Evolutionary conservation across 2,113 vertebrate species (phyloP).

Genomic region (Solea senegalensis): DNA sequence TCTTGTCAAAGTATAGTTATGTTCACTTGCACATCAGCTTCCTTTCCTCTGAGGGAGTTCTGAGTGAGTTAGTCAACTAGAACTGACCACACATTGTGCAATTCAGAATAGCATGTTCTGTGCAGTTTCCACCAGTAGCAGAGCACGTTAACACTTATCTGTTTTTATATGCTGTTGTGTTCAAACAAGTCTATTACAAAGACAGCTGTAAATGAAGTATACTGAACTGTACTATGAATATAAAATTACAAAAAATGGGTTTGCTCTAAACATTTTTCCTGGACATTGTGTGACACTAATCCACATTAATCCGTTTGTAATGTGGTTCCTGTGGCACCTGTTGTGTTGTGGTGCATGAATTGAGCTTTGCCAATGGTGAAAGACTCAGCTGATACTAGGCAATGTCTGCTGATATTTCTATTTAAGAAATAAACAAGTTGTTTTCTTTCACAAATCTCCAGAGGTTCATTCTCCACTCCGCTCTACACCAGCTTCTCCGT

Average conservation of each 20-base stretch:
- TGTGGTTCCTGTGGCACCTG: no score
- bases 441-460: slow-evolving; percentile 9
- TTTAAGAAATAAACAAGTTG: not conserved
- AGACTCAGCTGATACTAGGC: not conserved
- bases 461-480: not conserved
- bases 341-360: no score
- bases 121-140: slow-evolving; percentile 4
- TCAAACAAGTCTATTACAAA: not conserved
- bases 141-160: not conserved
- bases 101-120: slow-evolving; percentile 18
- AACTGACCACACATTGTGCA: slow-evolving; percentile 15
- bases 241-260: not conserved
- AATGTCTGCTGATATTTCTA: not conserved
- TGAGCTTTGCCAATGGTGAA: no score
- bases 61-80: slow-evolving; percentile 22
- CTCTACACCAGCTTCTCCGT: not conserved
- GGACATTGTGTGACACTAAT: not conserved
- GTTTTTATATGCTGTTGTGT: not conserved
- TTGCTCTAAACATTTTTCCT: not conserved
- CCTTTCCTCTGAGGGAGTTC: slow-evolving; percentile 26
- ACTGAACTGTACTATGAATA: not conserved
- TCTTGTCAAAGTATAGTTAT: slow-evolving; percentile 68
- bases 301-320: not conserved
- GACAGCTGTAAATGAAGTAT: not conserved
- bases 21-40: slow-evolving; percentile 58